Base-by-base conservation (phyloP, 2,113 vertebrate genomes). In the Corythornis madagascariensis region DNA sequence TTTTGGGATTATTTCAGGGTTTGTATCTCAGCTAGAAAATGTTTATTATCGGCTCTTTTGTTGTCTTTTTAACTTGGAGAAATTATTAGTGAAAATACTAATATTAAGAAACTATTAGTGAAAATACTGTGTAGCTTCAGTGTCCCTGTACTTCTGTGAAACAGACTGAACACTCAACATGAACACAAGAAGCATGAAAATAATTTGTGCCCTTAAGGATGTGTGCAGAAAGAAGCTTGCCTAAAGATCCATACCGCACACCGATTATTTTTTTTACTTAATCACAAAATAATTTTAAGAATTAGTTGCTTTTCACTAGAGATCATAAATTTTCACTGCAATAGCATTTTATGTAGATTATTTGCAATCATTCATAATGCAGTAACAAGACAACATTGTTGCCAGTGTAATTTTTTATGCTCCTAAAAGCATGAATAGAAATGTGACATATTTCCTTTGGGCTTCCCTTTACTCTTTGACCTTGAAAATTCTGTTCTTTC, bases 101-200 rank as follows among this genome's bases (percentile, higher is more conserved):
- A 35, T 35, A 35, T 35, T 35, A 35, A 35, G 35, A 35, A 35
- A 35, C 35, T 80, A 6, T 70, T 67, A 43, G 53, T 73, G 56
- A 72, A 88, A 95, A 83, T 28, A 48, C 4, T 69, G 66, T 56
- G 40, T 82, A 88, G 90, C 92, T 78, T 42, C 19, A 67, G 57
- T 76, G 20, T 93, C 48, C 65, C 40, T 64, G 45, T 85, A 81
- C 57, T 91, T 90, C 88, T 60, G 33, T 91, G 63, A 94, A 93
- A 73, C 64, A 33, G 42, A 43, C 52, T n/a, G 78, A 92, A 84
- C 29, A 50, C 73, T 94, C 55, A 38, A 38, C 38, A 38, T 38
- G 38, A 38, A 38, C 38, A 38, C 66, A 79, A 91, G 92, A 94
- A 74, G n/a, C 82, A 63, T 55, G 76, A 57, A 94, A 95, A 82